Percentiles rank a stretch among this genome's conserved stretches.
These are phyloP conservation scores for Conchocele bisecta DNA, from an alignment of 2,888 invertebrate genomes.

Conservation along the genomic window DNA sequence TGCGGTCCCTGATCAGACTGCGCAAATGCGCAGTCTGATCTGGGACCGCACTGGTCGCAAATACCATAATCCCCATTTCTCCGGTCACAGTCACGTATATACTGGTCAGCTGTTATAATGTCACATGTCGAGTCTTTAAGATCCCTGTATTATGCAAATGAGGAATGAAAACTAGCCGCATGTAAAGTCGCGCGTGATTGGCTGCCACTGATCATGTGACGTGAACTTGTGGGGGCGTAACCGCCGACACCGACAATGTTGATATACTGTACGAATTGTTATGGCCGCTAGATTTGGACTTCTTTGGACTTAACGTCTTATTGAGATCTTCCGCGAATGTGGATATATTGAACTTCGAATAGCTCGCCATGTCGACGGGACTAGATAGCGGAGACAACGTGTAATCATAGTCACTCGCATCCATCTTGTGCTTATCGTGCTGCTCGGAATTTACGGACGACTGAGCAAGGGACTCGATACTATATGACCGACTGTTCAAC, in stretches of 20 bases:
- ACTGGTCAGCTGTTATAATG: too few species aligned
- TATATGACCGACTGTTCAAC: constrained; percentile 41
- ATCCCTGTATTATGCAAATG: constrained; percentile 62
- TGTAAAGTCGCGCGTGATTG: background rate
- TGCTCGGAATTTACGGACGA: constrained; percentile 48
- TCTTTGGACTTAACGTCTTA: constrained; percentile 51
- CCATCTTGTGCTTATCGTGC: constrained; percentile 13
- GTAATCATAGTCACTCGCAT: constrained; percentile 35
- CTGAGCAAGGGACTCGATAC: constrained; percentile 54
- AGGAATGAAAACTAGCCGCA: constrained; percentile 55
- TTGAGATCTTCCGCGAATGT: constrained; percentile 55
- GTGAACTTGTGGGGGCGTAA: constrained; percentile 54
- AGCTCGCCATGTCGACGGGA: constrained; percentile 34
- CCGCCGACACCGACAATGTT: constrained; percentile 54
- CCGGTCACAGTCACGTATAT: too few species aligned
- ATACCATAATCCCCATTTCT: too few species aligned
- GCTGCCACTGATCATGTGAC: constrained; percentile 1
- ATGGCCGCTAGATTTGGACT: constrained; percentile 39
- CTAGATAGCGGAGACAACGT: constrained; percentile 51
- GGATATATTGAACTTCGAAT: constrained; percentile 43
- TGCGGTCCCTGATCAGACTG: too few species aligned
- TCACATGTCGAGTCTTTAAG: constrained; percentile 26
- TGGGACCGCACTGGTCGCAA: too few species aligned
- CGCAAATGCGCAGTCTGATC: too few species aligned
- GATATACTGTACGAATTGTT: constrained; percentile 57